Evolutionary conservation across 2,888 invertebrate genomes (phyloP).

Genomic region (Andrena flavipes): DNA sequence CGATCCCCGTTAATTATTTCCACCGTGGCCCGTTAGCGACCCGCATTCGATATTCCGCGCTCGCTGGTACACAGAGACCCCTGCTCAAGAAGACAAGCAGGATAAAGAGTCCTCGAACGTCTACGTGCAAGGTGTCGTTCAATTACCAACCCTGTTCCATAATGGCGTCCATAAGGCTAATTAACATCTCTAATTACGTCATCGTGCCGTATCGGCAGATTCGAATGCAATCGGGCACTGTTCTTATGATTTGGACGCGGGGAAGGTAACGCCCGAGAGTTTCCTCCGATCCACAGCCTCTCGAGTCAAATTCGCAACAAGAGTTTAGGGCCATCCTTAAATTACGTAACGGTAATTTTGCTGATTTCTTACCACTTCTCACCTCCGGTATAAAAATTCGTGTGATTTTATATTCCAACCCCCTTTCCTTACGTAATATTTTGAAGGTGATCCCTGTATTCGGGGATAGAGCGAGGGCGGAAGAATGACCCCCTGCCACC

Average conservation of each 20-base stretch:
- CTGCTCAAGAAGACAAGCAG: not conserved
- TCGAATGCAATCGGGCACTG: slow-evolving; percentile 24
- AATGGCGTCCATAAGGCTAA: slow-evolving; percentile 15
- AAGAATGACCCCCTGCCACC: too few species aligned
- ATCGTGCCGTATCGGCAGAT: slow-evolving; percentile 1
- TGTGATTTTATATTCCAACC: too few species aligned
- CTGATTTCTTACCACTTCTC: too few species aligned
- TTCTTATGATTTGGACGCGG: not conserved
- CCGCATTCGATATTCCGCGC: not conserved
- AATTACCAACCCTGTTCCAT: slow-evolving; percentile 16
- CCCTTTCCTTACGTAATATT: too few species aligned
- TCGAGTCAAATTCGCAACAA: too few species aligned
- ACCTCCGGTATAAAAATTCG: too few species aligned
- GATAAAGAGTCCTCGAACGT: slow-evolving; percentile 8
- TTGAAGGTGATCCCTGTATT: too few species aligned
- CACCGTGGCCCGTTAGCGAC: slow-evolving; percentile 16
- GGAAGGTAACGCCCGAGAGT: too few species aligned
- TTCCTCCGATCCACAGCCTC: too few species aligned
- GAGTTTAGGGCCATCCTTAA: too few species aligned
- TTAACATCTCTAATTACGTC: slow-evolving; percentile 36
- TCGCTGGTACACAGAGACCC: not conserved
- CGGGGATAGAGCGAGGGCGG: too few species aligned
- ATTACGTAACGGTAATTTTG: too few species aligned
- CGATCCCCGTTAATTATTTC: slow-evolving; percentile 25
- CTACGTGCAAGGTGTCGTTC: slow-evolving; percentile 2